These are phyloP conservation scores for Sisyra nigra DNA, from an alignment of 2,888 invertebrate species.

Conservation along the genomic window DNA sequence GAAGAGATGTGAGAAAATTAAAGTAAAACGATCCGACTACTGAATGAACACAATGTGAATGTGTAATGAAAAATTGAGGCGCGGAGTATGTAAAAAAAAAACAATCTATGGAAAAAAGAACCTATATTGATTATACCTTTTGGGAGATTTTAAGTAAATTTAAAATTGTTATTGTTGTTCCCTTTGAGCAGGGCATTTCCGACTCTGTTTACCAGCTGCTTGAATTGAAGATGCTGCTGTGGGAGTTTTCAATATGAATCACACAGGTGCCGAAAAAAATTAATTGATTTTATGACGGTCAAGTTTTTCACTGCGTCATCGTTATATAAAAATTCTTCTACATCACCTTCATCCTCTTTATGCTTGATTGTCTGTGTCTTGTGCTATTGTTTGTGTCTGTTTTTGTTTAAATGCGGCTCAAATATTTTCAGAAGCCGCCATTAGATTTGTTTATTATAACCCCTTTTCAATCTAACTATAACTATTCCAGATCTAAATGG, in stretches of 20 bases:
- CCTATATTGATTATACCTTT: background rate
- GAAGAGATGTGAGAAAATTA: too few species aligned
- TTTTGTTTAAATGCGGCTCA: background rate
- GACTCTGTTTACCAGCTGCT: background rate
- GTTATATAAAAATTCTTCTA: background rate
- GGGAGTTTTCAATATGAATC: constrained; percentile 1
- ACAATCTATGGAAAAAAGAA: background rate
- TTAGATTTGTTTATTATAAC: too few species aligned
- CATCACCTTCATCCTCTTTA: background rate
- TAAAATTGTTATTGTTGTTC: constrained; percentile 2
- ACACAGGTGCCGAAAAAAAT: background rate
- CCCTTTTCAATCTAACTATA: too few species aligned
- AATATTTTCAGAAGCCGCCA: too few species aligned
- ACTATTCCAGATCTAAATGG: too few species aligned
- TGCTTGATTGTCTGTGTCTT: background rate
- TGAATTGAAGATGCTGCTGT: background rate
- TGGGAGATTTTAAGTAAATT: constrained; percentile 1
- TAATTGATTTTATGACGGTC: constrained; percentile 2
- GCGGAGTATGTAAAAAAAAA: too few species aligned
- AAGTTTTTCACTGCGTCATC: constrained; percentile 1
- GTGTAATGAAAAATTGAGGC: too few species aligned
- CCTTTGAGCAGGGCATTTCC: background rate
- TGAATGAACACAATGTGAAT: too few species aligned
- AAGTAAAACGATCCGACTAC: too few species aligned
- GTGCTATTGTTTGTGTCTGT: background rate